Percentiles rank a stretch among this genome's conserved stretches.
These are phyloP conservation scores for Siphonodentalium dalli DNA, from an alignment of 2,888 invertebrate species.

Conservation along the genomic window DNA sequence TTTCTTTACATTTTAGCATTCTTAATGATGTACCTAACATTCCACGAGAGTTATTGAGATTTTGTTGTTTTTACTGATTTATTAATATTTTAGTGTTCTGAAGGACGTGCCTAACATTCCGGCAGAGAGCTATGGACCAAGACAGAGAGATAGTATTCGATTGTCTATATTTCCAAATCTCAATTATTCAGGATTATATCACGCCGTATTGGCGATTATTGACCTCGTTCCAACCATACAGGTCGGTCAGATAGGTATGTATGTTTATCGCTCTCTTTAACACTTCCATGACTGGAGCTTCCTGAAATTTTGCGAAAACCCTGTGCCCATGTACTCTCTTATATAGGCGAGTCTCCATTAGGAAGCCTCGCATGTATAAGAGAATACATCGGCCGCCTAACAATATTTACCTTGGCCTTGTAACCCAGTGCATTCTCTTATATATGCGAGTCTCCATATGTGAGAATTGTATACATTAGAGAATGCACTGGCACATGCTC, in stretches of 20 bases:
- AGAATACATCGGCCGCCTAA: no score
- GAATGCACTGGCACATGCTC: no score
- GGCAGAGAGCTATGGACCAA: constrained; percentile 86
- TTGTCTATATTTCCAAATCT: constrained; percentile 94
- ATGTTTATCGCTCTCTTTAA: no score
- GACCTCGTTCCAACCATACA: constrained; percentile 93
- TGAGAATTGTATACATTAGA: no score
- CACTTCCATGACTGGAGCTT: no score
- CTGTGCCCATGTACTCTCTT: no score
- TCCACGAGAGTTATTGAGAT: background rate
- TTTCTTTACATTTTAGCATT: background rate
- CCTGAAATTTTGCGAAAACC: no score
- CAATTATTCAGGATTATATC: constrained; percentile 95
- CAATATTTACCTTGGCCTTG: no score
- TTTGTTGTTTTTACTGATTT: background rate
- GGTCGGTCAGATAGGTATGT: constrained; percentile 71
- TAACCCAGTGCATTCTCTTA: no score
- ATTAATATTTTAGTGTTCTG: constrained; percentile 83
- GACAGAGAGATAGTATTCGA: constrained; percentile 80
- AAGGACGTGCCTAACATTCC: constrained; percentile 96
- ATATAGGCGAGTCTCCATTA: no score
- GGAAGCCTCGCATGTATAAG: no score
- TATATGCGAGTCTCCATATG: no score
- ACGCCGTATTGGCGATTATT: constrained; percentile 85
- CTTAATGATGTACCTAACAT: background rate